Conservation (phyloP, 2,797 vertebrate species). For the Tamandua tetradactyla region DNA sequence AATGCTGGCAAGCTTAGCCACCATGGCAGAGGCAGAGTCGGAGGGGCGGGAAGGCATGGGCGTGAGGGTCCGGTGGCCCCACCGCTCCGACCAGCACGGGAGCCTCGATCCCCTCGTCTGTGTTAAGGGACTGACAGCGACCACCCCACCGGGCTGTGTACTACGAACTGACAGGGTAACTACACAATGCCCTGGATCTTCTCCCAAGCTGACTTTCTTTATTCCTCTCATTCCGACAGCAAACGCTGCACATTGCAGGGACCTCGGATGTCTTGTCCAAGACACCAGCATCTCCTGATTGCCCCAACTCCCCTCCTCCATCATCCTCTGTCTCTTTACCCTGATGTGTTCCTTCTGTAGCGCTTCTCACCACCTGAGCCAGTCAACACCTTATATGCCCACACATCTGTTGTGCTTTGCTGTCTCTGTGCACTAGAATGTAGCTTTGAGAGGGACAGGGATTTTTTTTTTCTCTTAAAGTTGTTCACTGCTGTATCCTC, state of each 20-base stretch:
- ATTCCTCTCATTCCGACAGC: not conserved
- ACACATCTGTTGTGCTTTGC: not conserved
- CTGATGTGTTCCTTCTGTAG: not conserved
- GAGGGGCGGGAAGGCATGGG: fast-evolving
- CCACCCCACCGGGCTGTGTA: fast-evolving
- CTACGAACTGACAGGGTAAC: fast-evolving
- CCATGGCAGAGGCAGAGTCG: not conserved
- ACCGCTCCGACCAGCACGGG: not conserved
- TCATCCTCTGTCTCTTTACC: not conserved
- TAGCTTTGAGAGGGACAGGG: not conserved
- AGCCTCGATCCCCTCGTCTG: not conserved
- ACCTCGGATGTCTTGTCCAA: fast-evolving
- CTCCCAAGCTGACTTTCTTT: not conserved
- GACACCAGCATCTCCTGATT: not conserved
- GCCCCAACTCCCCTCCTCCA: not conserved
- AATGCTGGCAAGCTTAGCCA: not conserved
- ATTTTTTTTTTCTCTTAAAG: not conserved
- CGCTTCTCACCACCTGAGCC: not conserved
- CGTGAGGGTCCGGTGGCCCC: fast-evolving
- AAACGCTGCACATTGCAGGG: fast-evolving
- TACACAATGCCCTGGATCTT: not conserved
- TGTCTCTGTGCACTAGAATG: not conserved
- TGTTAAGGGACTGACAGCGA: not conserved
- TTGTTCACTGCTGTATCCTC: not conserved
- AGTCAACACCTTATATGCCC: no score